Evolutionary conservation across 1,140 invertebrate species (phyloP), one percentile per base, ranked within the genome.

Genomic region (Diachasmimorpha longicaudata): DNA sequence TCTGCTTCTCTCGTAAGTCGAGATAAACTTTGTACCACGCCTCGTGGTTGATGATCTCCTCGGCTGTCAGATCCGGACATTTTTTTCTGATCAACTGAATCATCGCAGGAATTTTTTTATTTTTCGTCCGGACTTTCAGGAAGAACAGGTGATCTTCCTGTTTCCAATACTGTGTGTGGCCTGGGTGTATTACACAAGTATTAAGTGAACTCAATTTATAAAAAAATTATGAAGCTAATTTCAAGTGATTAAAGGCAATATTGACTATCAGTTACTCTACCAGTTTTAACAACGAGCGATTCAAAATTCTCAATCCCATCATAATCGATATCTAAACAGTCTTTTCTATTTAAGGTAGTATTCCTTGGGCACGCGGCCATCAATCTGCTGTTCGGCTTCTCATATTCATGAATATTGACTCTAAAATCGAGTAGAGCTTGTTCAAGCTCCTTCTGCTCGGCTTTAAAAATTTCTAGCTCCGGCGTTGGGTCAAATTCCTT

Each of bases 11-110:
- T 0, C 85, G 82, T n/a, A 89, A 70, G 0, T 81, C 72, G 10
- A 83, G 23, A 55, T 89, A 89, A 16, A 81, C 31, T 72, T 86
- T 88, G 74, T 88, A 89, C 88, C 88, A 89, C 0, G 83, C 80
- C 46, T 88, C 88, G 69, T 89, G 88, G 74, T 88, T 88, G 4
- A 89, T 77, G 13, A 89, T 88, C 3, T 67, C 55, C 31, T 87
- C 85, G 0, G 75, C 77, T 1, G 85, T 81, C 5, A 89, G 36
- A 78, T 89, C 87, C 0, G 87, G 87, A 79, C 83, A 88, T 31
- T 83, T 86, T 10, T 55, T 74, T 75, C 83, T 83, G 11, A 89
- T 76, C 0, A 83, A 81, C 0, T 25, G 44, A 0, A 89, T 84
- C 1, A 89, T 52, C 0, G 82, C 36, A 4, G 85, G 79, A 13